A percentile compares a stretch with the other conserved stretches of the same genome.
phyloP scores from a whole-genome alignment of 2,888 invertebrate genomes.

The Lysandra bellargus region DNA sequence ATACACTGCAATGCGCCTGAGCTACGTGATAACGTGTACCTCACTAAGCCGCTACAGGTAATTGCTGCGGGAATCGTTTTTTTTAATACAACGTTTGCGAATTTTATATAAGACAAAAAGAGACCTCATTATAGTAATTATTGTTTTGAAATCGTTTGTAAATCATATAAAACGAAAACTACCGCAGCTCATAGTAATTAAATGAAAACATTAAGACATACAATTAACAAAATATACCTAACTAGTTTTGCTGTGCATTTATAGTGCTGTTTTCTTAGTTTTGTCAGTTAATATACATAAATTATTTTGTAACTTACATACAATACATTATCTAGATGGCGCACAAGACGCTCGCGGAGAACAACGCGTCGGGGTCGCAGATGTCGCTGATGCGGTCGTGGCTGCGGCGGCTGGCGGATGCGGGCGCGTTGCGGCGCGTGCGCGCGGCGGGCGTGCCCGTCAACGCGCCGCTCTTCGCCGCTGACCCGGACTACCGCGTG shows the following conservation, averaged over 20 bases:
- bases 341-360: slow-evolving; percentile 50
- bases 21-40: slow-evolving; percentile 59
- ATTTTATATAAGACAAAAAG: too few relatives aligned
- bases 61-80: too few relatives aligned
- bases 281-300: too few relatives aligned
- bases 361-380: slow-evolving; percentile 55
- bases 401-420: slow-evolving; percentile 56
- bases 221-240: too few relatives aligned
- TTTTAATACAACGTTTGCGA: too few relatives aligned
- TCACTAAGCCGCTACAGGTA: slow-evolving; percentile 48
- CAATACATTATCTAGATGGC: slow-evolving; percentile 52
- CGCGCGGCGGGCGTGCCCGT: slow-evolving; percentile 53
- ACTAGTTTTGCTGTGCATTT: too few relatives aligned
- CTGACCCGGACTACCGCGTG: slow-evolving; percentile 60
- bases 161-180: too few relatives aligned
- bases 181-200: too few relatives aligned
- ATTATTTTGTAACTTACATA: not conserved
- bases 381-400: slow-evolving; percentile 55
- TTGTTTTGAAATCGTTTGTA: too few relatives aligned
- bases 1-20: slow-evolving; percentile 52
- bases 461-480: slow-evolving; percentile 60
- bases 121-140: too few relatives aligned
- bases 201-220: too few relatives aligned
- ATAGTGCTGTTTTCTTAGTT: too few relatives aligned
- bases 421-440: slow-evolving; percentile 59